Conservation (phyloP, 2,888 invertebrate species). For the Philhelius pedissequus region DNA sequence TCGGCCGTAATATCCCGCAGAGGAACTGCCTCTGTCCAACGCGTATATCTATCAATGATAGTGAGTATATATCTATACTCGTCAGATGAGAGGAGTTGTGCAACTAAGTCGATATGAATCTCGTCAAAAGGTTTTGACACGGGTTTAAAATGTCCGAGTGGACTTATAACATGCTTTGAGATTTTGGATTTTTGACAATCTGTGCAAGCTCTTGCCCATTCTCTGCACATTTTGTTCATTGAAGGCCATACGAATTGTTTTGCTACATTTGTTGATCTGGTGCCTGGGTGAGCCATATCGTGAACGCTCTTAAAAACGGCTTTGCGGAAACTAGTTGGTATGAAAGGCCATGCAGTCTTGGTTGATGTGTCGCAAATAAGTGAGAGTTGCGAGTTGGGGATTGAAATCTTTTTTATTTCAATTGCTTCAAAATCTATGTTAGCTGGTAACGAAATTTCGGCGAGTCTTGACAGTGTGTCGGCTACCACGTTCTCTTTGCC, state of each 20-base stretch:
- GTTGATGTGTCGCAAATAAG: not conserved
- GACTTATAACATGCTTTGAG: not conserved
- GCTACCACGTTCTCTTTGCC: conserved; percentile 63
- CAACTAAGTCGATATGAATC: conserved; percentile 4
- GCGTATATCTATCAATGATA: conserved; percentile 15
- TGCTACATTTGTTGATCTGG: not conserved
- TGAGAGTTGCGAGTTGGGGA: not conserved
- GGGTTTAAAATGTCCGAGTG: not conserved
- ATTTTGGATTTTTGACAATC: conserved; percentile 12
- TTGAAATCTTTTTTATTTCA: not conserved
- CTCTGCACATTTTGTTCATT: not conserved
- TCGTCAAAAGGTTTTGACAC: conserved; percentile 8
- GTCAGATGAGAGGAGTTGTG: not conserved
- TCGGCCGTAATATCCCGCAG: not conserved
- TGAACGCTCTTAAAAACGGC: no score
- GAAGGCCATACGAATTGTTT: conserved; percentile 1
- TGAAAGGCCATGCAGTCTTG: not conserved
- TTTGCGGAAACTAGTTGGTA: not conserved
- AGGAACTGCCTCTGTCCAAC: conserved; percentile 22
- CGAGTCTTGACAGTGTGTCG: conserved; percentile 60
- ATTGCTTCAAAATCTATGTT: conserved; percentile 18
- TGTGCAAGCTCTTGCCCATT: not conserved
- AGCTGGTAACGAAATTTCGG: conserved; percentile 22
- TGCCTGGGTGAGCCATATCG: not conserved
- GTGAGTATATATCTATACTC: conserved; percentile 1